Conservation (phyloP, 2,797 vertebrate species). For the Podarcis lilfordi region DNA sequence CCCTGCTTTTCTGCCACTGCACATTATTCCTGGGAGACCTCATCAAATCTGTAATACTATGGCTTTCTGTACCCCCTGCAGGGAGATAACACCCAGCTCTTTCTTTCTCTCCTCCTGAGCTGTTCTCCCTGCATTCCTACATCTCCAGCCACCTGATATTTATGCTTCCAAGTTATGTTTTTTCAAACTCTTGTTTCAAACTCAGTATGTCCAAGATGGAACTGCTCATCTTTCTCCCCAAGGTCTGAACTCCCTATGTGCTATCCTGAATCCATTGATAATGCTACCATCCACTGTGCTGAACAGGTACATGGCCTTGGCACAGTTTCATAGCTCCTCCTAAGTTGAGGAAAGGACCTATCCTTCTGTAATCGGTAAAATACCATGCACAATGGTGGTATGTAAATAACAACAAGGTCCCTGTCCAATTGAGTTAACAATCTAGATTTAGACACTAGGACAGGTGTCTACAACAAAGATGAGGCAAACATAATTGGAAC, state of each 20-base stretch:
- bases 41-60: neutral
- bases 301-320: neutral
- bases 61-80: neutral
- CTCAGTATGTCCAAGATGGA: neutral
- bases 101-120: too few relatives aligned
- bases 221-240: neutral
- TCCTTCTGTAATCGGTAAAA: neutral
- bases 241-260: neutral
- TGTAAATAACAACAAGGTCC: neutral
- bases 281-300: neutral
- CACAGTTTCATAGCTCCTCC: neutral
- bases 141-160: neutral
- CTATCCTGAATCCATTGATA: neutral
- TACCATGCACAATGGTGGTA: neutral
- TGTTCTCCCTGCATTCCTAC: neutral
- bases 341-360: neutral
- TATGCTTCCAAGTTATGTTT: neutral
- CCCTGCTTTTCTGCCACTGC: neutral
- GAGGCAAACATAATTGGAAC: too few relatives aligned
- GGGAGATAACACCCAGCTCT: neutral
- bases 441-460: neutral
- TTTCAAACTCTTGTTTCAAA: neutral
- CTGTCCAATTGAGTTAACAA: neutral
- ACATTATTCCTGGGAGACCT: neutral
- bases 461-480: neutral